phyloP scores from a whole-genome alignment of 2,888 invertebrate species.

The Myopa tessellatipennis region DNA sequence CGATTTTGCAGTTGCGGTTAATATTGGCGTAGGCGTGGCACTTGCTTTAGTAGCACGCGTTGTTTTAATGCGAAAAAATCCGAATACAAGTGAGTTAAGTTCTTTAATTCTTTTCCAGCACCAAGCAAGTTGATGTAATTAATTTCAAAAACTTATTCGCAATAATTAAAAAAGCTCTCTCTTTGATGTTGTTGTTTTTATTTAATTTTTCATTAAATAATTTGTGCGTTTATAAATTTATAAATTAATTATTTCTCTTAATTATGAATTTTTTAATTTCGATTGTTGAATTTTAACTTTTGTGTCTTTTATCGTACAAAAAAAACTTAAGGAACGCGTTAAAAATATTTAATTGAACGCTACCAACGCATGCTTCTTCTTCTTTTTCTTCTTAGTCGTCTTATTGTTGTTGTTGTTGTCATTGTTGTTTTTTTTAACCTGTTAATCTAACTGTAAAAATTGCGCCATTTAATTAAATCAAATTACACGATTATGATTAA shows the following conservation, averaged over 20 bases:
- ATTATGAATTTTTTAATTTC: neutral
- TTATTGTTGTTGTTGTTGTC: constrained; percentile 6
- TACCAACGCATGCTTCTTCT: constrained; percentile 26
- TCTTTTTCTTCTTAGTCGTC: constrained; percentile 7
- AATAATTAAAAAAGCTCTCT: neutral
- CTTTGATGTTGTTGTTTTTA: constrained; percentile 5
- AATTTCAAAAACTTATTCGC: neutral
- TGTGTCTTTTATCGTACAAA: neutral
- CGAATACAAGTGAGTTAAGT: constrained; percentile 69
- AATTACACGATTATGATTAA: neutral
- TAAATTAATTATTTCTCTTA: neutral
- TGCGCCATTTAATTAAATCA: neutral
- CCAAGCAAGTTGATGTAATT: constrained; percentile 15
- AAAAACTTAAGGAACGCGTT: too few relatives aligned
- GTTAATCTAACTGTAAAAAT: neutral
- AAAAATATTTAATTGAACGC: constrained; percentile 14
- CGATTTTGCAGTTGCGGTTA: constrained; percentile 86
- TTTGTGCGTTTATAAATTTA: neutral
- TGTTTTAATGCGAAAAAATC: constrained; percentile 80
- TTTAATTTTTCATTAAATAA: constrained; percentile 19
- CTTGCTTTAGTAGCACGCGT: constrained; percentile 87
- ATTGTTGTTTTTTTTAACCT: neutral
- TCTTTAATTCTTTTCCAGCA: constrained; percentile 50
- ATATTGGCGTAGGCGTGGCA: constrained; percentile 86
- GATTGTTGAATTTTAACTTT: neutral